A percentile compares a stretch with the other conserved stretches of the same genome.
These are phyloP conservation scores for Tineola bisselliella DNA, from an alignment of 2,888 invertebrate genomes.

Conservation along the genomic window DNA sequence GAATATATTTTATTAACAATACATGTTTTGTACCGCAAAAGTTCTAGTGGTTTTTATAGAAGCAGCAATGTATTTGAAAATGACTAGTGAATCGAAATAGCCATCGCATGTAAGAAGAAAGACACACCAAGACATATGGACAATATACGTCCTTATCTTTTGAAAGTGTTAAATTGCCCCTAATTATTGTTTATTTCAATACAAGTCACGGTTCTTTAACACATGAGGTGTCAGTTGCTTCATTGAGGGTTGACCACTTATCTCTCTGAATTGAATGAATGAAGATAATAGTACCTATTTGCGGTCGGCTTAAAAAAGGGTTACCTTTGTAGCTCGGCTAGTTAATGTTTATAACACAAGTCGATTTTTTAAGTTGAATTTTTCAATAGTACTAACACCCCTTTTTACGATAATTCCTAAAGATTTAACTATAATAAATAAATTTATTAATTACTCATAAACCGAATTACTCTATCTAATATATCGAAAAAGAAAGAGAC, in stretches of 20 bases:
- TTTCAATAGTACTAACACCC: not conserved
- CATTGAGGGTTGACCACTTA: slow-evolving; percentile 47
- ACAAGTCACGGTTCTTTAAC: slow-evolving; percentile 42
- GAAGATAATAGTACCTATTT: slow-evolving; percentile 29
- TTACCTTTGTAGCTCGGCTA: not conserved
- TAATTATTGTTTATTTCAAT: slow-evolving; percentile 41
- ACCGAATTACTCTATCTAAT: too few species aligned
- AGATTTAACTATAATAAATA: too few species aligned
- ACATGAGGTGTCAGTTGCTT: slow-evolving; percentile 51
- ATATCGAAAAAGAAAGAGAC: not conserved
- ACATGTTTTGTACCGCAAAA: not conserved
- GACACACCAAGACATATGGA: slow-evolving; percentile 40
- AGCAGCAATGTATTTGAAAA: not conserved
- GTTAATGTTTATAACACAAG: not conserved
- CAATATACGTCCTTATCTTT: slow-evolving; percentile 40
- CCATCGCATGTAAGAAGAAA: slow-evolving; percentile 1
- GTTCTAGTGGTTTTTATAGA: not conserved
- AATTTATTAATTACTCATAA: too few species aligned
- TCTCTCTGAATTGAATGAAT: slow-evolving; percentile 30
- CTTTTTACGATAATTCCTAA: not conserved
- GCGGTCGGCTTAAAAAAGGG: slow-evolving; percentile 36
- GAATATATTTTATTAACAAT: not conserved
- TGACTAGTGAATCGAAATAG: not conserved
- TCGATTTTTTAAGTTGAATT: not conserved
- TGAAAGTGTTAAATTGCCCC: slow-evolving; percentile 46